Evolutionary conservation across 2,888 invertebrate species (phyloP).

Genomic region (Microplitis deprimator): DNA sequence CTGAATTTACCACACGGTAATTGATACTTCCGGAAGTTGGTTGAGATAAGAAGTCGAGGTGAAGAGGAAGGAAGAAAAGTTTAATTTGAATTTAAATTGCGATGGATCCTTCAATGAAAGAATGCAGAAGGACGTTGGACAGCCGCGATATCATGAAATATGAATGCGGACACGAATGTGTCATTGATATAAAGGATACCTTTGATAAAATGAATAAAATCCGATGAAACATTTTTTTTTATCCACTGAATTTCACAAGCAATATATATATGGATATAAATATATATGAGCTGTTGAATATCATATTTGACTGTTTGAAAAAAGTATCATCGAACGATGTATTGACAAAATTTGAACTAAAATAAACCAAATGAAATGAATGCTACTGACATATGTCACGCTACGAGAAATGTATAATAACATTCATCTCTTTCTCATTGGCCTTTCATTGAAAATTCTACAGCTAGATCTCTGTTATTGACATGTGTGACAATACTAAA

Average conservation of each 20-base stretch:
- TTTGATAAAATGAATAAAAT: conserved; percentile 13
- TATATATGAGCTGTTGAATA: background rate
- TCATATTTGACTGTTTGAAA: background rate
- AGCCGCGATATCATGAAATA: background rate
- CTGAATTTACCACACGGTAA: no score
- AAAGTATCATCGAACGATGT: background rate
- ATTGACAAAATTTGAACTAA: conserved; percentile 1
- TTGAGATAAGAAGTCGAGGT: no score
- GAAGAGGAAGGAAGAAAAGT: no score
- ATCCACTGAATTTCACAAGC: background rate
- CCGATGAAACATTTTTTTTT: background rate
- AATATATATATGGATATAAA: background rate
- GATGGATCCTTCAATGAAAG: background rate
- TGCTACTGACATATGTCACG: conserved; percentile 22
- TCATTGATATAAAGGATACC: conserved; percentile 8
- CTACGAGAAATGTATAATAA: conserved; percentile 6
- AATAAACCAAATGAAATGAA: conserved; percentile 10
- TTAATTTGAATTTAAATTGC: background rate
- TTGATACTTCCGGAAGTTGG: no score
- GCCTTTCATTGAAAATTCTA: background rate
- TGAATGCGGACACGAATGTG: conserved; percentile 21
- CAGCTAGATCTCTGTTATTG: conserved; percentile 9
- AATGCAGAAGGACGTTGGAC: background rate
- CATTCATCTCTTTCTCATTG: conserved; percentile 8
- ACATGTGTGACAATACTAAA: conserved; percentile 15